Evolutionary conservation across 2,888 invertebrate genomes (phyloP), one percentile per base, ranked within the genome.

Genomic region (Drosophila vallismaia): DNA sequence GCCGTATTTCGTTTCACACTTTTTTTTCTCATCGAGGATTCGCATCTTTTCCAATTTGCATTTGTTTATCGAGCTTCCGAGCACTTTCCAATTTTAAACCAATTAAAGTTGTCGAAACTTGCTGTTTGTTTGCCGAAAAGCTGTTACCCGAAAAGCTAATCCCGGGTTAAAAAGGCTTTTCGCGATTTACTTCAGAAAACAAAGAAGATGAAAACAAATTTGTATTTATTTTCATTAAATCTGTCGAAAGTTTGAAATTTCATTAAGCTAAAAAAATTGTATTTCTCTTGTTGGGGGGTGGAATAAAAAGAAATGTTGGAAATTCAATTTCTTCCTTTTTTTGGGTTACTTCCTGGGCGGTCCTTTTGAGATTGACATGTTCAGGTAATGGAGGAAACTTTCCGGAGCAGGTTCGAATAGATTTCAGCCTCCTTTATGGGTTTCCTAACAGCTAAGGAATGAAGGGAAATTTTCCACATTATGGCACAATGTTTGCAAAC

Each of bases 141-240:
- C n/a, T n/a, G n/a, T n/a, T n/a, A 38, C 26, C 62, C 66, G 77
- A 77, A 60, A 62, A 79, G 73, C 86, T 86, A 83, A 86, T 82
- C 76, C 79, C 48, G 51, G 59, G 28, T 24, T 60, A 64, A 63
- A 63, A 69, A 64, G 63, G 71, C 46, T 68, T 48, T 59, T 42
- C 48, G n/a, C 33, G 51, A 14, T 19, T 55, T 26, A 12, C 24
- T 57, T 49, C 19, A 12, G 2, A n/a, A 2, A 29, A 10, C 28
- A 36, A 50, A 55, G 44, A 9, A 44, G 4, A 44, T 28, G 19
- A 52, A 26, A 36, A 60, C 26, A 64, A 64, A 66, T 45, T 68
- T 56, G 69, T 75, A 83, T 86, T 86, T 86, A 83, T 83, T 86
- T 83, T 80, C 80, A 86, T 83, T 86, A 83, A 83, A 83, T 75